Percentiles rank a stretch among this genome's conserved stretches.
Conservation (phyloP, 2,113 vertebrate species). For the Cairina moschata region DNA sequence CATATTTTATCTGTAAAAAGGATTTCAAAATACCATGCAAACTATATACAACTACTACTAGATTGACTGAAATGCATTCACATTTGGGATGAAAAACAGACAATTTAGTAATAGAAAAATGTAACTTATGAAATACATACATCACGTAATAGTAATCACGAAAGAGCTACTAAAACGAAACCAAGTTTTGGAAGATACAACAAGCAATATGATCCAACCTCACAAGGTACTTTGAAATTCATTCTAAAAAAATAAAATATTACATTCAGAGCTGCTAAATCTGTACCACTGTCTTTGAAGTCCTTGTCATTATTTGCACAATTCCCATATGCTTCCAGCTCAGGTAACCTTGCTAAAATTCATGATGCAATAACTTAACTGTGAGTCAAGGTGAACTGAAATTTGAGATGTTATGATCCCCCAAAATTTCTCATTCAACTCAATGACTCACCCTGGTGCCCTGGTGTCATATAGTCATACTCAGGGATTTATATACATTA, state of each 20-base stretch:
- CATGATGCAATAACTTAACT: background rate
- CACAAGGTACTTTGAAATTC: background rate
- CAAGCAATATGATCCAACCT: background rate
- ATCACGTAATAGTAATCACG: background rate
- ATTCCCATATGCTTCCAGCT: background rate
- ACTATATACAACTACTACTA: rapidly evolving
- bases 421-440: background rate
- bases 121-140: background rate
- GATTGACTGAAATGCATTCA: background rate
- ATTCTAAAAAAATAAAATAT: background rate
- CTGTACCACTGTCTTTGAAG: background rate
- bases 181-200: background rate
- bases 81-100: background rate
- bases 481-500: background rate
- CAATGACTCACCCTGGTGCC: background rate
- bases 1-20: background rate
- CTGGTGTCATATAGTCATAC: background rate
- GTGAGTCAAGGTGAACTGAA: background rate
- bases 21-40: background rate
- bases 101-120: background rate
- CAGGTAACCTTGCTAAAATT: background rate
- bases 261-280: background rate
- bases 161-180: background rate
- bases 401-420: background rate
- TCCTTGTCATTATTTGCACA: background rate